phyloP scores from a whole-genome alignment of 2,888 invertebrate genomes.

The Cataglyphis rosenhaueri region DNA sequence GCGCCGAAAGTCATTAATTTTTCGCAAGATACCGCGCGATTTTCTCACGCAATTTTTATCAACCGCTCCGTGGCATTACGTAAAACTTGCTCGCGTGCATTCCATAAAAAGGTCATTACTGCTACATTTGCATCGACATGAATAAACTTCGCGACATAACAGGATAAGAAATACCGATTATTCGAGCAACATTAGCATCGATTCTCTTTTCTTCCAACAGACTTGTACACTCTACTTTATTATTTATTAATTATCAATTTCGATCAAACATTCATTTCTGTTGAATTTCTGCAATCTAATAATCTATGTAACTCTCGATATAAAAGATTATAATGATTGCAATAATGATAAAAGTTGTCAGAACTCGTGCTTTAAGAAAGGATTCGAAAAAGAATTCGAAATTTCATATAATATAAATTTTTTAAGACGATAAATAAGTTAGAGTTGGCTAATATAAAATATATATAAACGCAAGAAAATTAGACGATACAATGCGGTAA shows the following conservation, averaged over 20 bases:
- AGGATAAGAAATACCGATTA: background rate
- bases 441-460: background rate
- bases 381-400: background rate
- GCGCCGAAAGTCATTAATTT: slow-evolving; percentile 17
- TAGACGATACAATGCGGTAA: slow-evolving; percentile 6
- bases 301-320: background rate
- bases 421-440: background rate
- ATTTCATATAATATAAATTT: background rate
- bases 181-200: background rate
- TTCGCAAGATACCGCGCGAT: background rate
- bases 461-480: background rate
- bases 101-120: slow-evolving; percentile 40
- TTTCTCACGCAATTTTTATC: slow-evolving; percentile 33
- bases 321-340: background rate
- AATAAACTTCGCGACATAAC: slow-evolving; percentile 8
- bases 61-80: background rate
- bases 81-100: slow-evolving; percentile 26
- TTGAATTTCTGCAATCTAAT: background rate
- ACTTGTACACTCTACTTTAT: background rate
- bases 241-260: slow-evolving; percentile 3
- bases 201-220: background rate
- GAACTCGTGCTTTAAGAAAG: background rate
- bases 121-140: slow-evolving; percentile 8
- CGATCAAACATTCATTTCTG: background rate
- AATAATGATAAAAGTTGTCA: background rate